Evolutionary conservation across 2,113 vertebrate genomes (phyloP).

Genomic region (Potamarius usumacintae): DNA sequence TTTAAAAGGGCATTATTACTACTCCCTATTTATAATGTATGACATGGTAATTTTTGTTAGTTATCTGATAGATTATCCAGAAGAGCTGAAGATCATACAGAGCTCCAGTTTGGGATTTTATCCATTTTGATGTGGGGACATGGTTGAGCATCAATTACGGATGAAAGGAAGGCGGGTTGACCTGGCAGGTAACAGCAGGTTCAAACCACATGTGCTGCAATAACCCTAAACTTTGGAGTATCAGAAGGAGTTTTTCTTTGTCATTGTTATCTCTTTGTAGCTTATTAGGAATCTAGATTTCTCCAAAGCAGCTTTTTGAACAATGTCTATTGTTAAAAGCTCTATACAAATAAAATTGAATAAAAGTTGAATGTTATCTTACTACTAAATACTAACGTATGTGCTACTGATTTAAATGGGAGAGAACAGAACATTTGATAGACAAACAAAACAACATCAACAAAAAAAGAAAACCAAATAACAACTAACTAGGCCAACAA

Average conservation of each 20-base stretch:
- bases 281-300: no score
- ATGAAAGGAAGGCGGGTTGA: no score
- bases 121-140: no score
- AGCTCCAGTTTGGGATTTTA: not conserved
- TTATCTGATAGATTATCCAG: not conserved
- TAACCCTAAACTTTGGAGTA: no score
- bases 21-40: not conserved
- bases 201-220: no score
- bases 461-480: not conserved
- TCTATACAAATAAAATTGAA: not conserved
- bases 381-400: not conserved
- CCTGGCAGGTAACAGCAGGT: no score
- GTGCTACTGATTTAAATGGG: not conserved
- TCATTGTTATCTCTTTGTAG: no score
- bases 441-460: not conserved
- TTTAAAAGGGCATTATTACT: not conserved
- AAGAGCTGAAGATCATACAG: not conserved
- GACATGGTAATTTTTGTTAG: not conserved
- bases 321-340: not conserved
- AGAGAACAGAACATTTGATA: not conserved
- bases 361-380: not conserved
- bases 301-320: no score
- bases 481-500: not conserved
- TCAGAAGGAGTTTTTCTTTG: no score
- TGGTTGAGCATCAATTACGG: no score